Percentiles rank a stretch among this genome's conserved stretches.
Evolutionary conservation across 2,888 invertebrate species (phyloP).

Genomic region (Spialia ferax): DNA sequence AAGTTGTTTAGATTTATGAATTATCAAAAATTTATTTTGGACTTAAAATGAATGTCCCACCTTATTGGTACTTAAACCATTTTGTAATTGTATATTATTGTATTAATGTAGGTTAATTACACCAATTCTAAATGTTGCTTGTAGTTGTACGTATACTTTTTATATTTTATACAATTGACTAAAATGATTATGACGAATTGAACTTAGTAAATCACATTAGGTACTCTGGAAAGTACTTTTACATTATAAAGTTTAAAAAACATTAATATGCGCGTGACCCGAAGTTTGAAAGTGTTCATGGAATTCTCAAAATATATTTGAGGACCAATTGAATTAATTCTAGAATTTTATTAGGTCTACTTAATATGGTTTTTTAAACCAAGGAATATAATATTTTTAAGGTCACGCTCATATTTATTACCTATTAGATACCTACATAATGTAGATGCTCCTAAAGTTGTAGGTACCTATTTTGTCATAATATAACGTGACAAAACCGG

Average conservation of each 20-base stretch:
- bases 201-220: background rate
- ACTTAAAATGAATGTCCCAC: conserved; percentile 39
- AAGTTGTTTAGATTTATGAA: background rate
- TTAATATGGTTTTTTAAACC: no score
- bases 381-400: no score
- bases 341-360: no score
- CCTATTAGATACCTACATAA: no score
- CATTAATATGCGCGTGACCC: background rate
- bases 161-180: conserved; percentile 27
- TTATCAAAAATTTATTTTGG: conserved; percentile 4
- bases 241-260: background rate
- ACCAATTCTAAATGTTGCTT: background rate
- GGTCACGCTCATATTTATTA: no score
- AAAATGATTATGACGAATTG: background rate
- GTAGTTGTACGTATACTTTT: background rate
- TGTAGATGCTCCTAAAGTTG: no score
- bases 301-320: no score
- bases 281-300: background rate
- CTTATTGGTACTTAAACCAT: conserved; percentile 43
- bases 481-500: no score
- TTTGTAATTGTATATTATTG: conserved; percentile 32
- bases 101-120: conserved; percentile 13
- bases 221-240: background rate
- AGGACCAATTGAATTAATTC: no score
- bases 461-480: no score